Evolutionary conservation across 2,797 vertebrate species (phyloP).

Genomic region (Neosilurus hyrtlii): DNA sequence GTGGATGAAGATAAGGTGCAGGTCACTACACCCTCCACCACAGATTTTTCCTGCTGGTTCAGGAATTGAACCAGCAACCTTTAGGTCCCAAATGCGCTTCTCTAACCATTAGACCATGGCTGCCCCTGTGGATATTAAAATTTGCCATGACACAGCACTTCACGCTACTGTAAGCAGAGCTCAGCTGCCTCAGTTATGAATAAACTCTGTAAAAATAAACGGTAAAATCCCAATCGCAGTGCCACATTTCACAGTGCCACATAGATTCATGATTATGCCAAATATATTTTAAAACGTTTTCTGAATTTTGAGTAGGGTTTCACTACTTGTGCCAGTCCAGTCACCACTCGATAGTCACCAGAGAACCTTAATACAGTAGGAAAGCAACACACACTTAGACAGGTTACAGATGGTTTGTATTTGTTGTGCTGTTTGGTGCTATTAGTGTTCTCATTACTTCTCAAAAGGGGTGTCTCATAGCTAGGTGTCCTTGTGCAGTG

Average conservation of each 20-base stretch:
- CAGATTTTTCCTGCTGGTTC: too few species aligned
- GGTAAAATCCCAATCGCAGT: too few species aligned
- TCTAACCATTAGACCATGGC: too few species aligned
- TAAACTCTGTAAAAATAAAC: background rate
- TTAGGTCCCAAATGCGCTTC: too few species aligned
- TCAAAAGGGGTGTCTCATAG: background rate
- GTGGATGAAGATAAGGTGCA: too few species aligned
- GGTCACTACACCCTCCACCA: too few species aligned
- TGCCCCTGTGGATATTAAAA: accelerated
- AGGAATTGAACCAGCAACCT: too few species aligned
- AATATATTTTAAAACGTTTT: background rate
- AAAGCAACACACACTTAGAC: background rate
- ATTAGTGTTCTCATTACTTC: background rate
- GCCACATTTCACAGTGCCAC: background rate
- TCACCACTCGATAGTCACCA: background rate
- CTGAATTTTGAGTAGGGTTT: background rate
- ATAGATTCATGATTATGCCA: background rate
- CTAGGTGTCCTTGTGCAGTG: background rate
- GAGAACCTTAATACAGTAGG: background rate
- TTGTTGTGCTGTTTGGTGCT: background rate
- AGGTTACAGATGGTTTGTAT: background rate
- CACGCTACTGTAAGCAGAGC: too few species aligned
- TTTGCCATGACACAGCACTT: too few species aligned
- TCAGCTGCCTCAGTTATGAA: background rate
- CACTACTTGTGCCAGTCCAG: background rate